phyloP scores from a whole-genome alignment of 2,113 vertebrate genomes.

The Mesocricetus auratus region DNA sequence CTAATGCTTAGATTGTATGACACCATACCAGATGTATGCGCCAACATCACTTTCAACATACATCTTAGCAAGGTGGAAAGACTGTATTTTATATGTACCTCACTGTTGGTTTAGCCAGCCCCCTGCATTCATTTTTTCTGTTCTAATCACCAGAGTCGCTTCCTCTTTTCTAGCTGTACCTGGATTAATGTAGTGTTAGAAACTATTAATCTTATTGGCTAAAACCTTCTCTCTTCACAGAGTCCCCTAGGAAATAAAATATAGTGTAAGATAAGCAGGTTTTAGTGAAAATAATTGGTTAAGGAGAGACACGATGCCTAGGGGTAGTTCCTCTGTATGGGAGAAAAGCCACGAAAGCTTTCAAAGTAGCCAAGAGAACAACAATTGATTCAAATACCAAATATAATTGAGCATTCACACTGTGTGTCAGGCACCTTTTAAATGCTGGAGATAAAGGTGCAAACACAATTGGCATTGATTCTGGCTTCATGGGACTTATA shows the following conservation, averaged over 20 bases:
- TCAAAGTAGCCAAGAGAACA: slow-evolving; percentile 30
- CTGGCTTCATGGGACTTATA: background rate
- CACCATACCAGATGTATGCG: background rate
- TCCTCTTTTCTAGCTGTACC: background rate
- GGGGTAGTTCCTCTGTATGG: background rate
- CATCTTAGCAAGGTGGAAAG: background rate
- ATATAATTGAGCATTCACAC: slow-evolving; percentile 34
- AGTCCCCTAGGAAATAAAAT: slow-evolving; percentile 45
- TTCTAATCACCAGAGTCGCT: slow-evolving; percentile 19
- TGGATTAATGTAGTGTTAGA: slow-evolving; percentile 16
- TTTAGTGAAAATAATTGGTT: slow-evolving; percentile 53
- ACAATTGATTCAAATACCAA: slow-evolving; percentile 57
- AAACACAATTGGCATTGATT: background rate
- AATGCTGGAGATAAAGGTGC: background rate
- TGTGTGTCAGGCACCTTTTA: background rate
- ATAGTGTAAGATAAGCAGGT: slow-evolving; percentile 24
- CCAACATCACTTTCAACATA: slow-evolving; percentile 28
- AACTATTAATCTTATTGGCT: slow-evolving; percentile 51
- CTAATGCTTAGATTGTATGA: background rate
- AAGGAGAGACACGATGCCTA: slow-evolving; percentile 9
- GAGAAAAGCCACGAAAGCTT: slow-evolving; percentile 2
- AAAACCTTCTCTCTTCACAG: slow-evolving; percentile 57
- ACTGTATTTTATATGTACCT: background rate
- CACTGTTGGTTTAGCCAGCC: background rate
- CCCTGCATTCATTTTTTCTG: background rate